Conservation (phyloP, 2,888 invertebrate species). For the Nycteola revayana region DNA sequence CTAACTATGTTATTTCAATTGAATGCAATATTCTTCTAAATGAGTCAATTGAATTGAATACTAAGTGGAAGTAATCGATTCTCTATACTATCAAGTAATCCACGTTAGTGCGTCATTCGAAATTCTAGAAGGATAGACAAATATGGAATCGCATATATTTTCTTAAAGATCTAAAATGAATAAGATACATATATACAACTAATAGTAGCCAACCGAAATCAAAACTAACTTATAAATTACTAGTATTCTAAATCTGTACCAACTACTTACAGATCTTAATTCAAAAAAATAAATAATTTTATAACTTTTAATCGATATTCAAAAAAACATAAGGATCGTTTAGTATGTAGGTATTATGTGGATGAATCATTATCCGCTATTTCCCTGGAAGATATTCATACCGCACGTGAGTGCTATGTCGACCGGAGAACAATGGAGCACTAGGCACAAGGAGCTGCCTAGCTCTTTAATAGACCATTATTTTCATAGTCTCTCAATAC, state of each 20-base stretch:
- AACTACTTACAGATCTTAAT: too few relatives aligned
- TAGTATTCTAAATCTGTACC: too few relatives aligned
- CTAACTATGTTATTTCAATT: slow-evolving; percentile 14
- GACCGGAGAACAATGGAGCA: slow-evolving; percentile 33
- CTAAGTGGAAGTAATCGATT: slow-evolving; percentile 1
- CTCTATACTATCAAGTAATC: slow-evolving; percentile 3
- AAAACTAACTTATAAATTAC: too few relatives aligned
- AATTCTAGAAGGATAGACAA: slow-evolving; percentile 7
- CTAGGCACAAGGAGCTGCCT: slow-evolving; percentile 34
- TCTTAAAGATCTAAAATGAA: too few relatives aligned
- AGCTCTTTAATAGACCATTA: slow-evolving; percentile 53
- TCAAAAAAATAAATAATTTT: too few relatives aligned
- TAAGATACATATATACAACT: too few relatives aligned
- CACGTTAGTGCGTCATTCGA: background rate
- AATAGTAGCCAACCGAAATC: too few relatives aligned
- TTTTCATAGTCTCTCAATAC: slow-evolving; percentile 57
- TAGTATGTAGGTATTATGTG: slow-evolving; percentile 9
- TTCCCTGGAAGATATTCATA: slow-evolving; percentile 29
- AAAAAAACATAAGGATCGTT: slow-evolving; percentile 19
- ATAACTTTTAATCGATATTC: too few relatives aligned
- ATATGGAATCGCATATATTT: too few relatives aligned
- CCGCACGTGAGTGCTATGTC: slow-evolving; percentile 23
- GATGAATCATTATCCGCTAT: slow-evolving; percentile 24
- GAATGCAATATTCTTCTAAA: slow-evolving; percentile 5
- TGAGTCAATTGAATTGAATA: slow-evolving; percentile 9